Conservation (phyloP, 35 echinoderm and acorn worm genomes). For the Lytechinus pictus region DNA sequence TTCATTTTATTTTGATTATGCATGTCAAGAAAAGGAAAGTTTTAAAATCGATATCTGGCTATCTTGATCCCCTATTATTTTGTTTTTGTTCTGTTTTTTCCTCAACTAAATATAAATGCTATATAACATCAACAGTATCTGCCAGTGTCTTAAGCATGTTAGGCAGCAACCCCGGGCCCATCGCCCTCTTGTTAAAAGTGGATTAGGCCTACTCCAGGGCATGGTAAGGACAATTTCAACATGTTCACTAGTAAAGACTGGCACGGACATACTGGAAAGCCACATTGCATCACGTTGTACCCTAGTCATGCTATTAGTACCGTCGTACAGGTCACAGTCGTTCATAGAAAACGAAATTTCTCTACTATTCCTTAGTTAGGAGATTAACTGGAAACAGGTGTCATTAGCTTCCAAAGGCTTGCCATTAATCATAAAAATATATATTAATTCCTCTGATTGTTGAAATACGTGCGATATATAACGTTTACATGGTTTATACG, state of each 20-base stretch:
- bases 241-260: no score
- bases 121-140: no score
- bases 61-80: no score
- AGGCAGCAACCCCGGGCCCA: no score
- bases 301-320: neutral
- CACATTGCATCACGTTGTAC: neutral
- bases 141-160: no score
- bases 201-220: neutral
- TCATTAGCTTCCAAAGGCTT: neutral
- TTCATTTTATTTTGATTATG: no score
- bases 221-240: neutral
- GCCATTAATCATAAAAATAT: neutral
- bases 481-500: neutral
- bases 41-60: no score
- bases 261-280: neutral
- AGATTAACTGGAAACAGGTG: constrained; percentile 1
- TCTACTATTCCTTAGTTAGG: neutral
- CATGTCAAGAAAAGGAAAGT: no score
- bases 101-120: no score
- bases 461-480: neutral
- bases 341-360: neutral
- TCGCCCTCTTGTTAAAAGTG: neutral
- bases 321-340: neutral
- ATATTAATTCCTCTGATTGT: neutral
- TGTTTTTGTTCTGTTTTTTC: no score